Percentiles rank a stretch among this genome's conserved stretches.
Conservation (phyloP, 2,888 invertebrate species). For the Synanthedon vespiformis region DNA sequence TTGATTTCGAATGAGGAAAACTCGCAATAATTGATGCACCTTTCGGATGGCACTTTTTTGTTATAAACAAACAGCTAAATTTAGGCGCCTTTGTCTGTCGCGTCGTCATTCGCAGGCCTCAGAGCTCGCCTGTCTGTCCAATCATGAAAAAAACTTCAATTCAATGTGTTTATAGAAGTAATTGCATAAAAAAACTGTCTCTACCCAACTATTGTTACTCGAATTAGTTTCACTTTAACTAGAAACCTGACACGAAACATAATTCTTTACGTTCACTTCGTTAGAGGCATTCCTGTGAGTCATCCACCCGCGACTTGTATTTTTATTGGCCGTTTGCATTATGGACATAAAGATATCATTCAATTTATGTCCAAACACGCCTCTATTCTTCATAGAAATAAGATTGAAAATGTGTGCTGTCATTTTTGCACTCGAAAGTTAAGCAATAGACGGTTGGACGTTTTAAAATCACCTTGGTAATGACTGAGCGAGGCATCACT, state of each 20-base stretch:
- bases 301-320: conserved; percentile 58
- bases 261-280: conserved; percentile 44
- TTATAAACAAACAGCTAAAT: not conserved
- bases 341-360: conserved; percentile 39
- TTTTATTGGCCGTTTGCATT: conserved; percentile 58
- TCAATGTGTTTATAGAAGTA: not conserved
- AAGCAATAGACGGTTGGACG: conserved; percentile 19
- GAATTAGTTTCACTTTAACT: conserved; percentile 9
- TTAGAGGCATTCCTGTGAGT: conserved; percentile 61
- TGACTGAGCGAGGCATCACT: conserved; percentile 19
- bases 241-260: conserved; percentile 51
- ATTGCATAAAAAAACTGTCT: not conserved
- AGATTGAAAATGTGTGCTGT: conserved; percentile 23
- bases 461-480: conserved; percentile 39
- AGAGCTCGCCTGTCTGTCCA: no score
- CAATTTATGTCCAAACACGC: conserved; percentile 23
- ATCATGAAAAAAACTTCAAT: not conserved
- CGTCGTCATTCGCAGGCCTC: not conserved
- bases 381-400: conserved; percentile 23
- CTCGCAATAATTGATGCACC: not conserved
- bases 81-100: not conserved
- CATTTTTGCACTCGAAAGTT: conserved; percentile 28
- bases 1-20: not conserved
- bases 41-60: not conserved
- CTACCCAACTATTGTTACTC: not conserved